A percentile compares a stretch with the other conserved stretches of the same genome.
Conservation (phyloP, 1,140 invertebrate genomes). For the Periplaneta americana region DNA sequence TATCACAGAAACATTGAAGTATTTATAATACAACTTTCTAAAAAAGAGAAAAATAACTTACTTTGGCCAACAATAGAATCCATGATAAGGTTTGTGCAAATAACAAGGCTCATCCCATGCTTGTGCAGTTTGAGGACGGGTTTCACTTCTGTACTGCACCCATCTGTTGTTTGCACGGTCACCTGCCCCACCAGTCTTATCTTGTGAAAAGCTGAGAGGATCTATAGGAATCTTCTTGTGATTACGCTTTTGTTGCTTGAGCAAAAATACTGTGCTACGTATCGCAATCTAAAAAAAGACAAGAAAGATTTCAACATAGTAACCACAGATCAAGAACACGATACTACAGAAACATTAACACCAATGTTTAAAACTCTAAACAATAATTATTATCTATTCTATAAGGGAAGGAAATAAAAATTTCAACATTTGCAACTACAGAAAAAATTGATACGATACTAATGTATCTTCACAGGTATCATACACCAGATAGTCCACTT, state of each 20-base stretch:
- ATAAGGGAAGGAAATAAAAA: no score
- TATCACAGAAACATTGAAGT: no score
- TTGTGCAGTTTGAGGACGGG: conserved; percentile 50
- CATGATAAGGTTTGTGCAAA: conserved; percentile 62
- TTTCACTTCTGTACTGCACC: conserved; percentile 62
- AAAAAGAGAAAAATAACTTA: conserved; percentile 28
- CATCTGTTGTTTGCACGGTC: conserved; percentile 61
- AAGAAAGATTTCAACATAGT: background rate
- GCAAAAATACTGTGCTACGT: conserved; percentile 53
- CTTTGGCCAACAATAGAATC: conserved; percentile 81
- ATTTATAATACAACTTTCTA: no score
- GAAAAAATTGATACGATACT: no score
- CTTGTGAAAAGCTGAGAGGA: conserved; percentile 30
- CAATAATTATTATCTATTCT: no score
- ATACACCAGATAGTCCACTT: no score
- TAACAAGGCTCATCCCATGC: conserved; percentile 69
- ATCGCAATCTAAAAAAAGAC: conserved; percentile 47
- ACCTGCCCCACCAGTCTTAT: conserved; percentile 46
- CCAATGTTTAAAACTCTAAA: no score
- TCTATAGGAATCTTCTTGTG: conserved; percentile 55
- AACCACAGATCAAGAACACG: background rate
- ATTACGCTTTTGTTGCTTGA: conserved; percentile 71
- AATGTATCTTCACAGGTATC: no score
- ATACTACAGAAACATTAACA: background rate
- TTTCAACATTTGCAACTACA: no score